Base-by-base conservation (phyloP, 1,140 invertebrate genomes). In the Cydia fagiglandana region DNA sequence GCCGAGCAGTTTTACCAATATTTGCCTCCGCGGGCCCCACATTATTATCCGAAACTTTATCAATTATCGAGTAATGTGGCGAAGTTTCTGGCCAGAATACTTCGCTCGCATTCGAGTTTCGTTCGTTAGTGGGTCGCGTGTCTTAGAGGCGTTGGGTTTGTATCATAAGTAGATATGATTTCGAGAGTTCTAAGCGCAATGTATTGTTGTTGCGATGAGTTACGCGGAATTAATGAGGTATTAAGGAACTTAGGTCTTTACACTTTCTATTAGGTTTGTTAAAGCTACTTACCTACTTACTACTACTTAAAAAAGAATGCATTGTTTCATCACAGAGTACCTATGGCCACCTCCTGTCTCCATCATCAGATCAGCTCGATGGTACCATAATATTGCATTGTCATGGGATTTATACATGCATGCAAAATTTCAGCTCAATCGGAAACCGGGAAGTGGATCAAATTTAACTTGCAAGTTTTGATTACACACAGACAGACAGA, bases 11-110 rank as follows among this genome's bases (percentile, higher is more conserved):
- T 88, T 86, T 82, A 79, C 83, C 81, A 82, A 86, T 86, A 86
- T 88, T 87, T 83, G 79, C 73, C 73, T 73, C 50, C 73, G 76
- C 81, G 79, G 76, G 64, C 75, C 76, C 79, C 81, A 75, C 81
- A 78, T 79, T 83, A 82, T 87, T 70, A 83, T 88, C 85, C 84
- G 84, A 83, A 88, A 89, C 88, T 89, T 89, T 89, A 89, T 88
- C 84, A 88, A 89, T 89, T 88, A 88, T 87, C 83, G 84, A 83
- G 81, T 86, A 87, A 86, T 85, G 81, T 80, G 82, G 81, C 74
- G 76, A 83, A 86, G 77, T 84, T 89, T 77, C 73, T 78, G 73
- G 77, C 74, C 75, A 74, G 80, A 88, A 87, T 86, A 84, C 80
- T 87, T 85, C 77, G 76, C 81, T 77, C 79, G 77, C 76, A 78